A percentile compares a stretch with the other conserved stretches of the same genome.
Conservation (phyloP, 2,888 invertebrate species). For the Morpho achilles region DNA sequence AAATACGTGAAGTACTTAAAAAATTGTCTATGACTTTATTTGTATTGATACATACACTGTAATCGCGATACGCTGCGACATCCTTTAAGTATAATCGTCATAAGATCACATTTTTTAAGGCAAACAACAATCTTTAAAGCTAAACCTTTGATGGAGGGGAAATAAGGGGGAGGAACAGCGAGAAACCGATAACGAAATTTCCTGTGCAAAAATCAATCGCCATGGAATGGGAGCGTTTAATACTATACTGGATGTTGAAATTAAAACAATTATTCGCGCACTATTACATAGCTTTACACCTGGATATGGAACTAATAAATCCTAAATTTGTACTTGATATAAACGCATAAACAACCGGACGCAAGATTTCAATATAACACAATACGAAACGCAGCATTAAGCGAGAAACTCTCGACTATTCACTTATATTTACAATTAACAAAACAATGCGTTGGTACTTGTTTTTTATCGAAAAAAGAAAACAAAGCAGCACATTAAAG, state of each 20-base stretch:
- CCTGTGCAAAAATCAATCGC: constrained; percentile 26
- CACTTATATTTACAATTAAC: constrained; percentile 49
- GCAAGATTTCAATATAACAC: constrained; percentile 48
- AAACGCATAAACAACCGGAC: constrained; percentile 57
- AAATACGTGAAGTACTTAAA: too few species aligned
- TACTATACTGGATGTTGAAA: constrained; percentile 38
- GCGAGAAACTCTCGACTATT: constrained; percentile 37
- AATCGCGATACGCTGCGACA: constrained; percentile 50
- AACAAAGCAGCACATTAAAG: constrained; percentile 58
- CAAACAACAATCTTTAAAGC: constrained; percentile 79
- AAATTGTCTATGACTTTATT: too few species aligned
- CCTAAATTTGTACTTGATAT: constrained; percentile 68
- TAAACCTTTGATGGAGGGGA: constrained; percentile 66
- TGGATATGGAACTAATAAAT: constrained; percentile 40
- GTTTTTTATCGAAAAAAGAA: constrained; percentile 32
- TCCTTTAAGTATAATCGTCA: constrained; percentile 73
- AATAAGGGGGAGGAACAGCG: constrained; percentile 38
- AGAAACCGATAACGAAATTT: constrained; percentile 55
- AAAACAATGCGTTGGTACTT: constrained; percentile 33
- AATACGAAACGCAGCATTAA: constrained; percentile 34
- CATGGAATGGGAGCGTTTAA: constrained; percentile 57
- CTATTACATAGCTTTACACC: constrained; percentile 35
- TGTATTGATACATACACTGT: constrained; percentile 29
- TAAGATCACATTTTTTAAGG: constrained; percentile 78
- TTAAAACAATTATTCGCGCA: not conserved